These are phyloP conservation scores for Mya arenaria DNA, from an alignment of 1,140 invertebrate genomes.

Conservation along the genomic window DNA sequence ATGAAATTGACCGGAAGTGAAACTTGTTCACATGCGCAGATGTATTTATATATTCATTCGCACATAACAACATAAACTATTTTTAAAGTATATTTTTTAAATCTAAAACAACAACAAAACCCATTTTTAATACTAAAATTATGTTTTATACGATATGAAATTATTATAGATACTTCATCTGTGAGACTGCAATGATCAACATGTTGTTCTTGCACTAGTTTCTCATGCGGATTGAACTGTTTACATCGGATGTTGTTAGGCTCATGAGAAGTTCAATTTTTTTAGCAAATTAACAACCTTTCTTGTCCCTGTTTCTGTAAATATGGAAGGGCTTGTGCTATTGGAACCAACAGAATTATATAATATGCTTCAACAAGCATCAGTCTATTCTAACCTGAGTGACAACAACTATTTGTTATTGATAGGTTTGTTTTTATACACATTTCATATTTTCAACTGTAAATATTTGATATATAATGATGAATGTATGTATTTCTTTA, in stretches of 20 bases:
- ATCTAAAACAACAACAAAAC: neutral
- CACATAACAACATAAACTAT: slow-evolving; percentile 69
- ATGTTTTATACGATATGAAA: no score
- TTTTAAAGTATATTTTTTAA: neutral
- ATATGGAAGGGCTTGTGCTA: slow-evolving; percentile 68
- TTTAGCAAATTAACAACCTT: neutral
- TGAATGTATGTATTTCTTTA: no score
- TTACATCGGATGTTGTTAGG: slow-evolving; percentile 59
- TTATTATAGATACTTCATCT: neutral
- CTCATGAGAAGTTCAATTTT: neutral
- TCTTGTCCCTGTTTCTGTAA: neutral
- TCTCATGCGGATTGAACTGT: slow-evolving; percentile 56
- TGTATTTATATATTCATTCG: slow-evolving; percentile 57
- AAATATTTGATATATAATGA: no score
- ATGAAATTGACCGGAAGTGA: neutral
- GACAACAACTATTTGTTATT: slow-evolving; percentile 79
- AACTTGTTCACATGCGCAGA: no score
- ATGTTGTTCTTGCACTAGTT: slow-evolving; percentile 24
- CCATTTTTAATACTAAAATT: neutral
- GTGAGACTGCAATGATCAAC: neutral
- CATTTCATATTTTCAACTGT: neutral
- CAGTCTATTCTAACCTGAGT: slow-evolving; percentile 74
- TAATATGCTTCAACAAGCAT: slow-evolving; percentile 78
- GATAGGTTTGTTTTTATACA: slow-evolving; percentile 69
- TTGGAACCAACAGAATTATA: slow-evolving; percentile 77